Evolutionary conservation across 2,113 vertebrate genomes (phyloP), one percentile per base, ranked within the genome.

Genomic region (Dicaeum eximium): DNA sequence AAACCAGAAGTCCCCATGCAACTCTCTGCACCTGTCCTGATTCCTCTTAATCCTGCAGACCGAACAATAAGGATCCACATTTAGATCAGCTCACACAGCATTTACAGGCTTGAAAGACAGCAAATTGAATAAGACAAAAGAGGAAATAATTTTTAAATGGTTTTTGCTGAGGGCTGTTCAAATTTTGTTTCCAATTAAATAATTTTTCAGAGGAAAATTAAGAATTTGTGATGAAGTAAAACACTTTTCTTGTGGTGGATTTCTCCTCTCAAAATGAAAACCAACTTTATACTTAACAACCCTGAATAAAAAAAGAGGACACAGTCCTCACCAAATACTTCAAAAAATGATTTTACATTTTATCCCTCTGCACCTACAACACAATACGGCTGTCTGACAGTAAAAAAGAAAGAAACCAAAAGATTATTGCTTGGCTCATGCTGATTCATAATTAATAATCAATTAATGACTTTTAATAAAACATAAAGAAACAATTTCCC

Each of bases 31-130:
- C 89, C 87, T 97, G 96, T 95, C 94, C 75, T 88, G 92, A 94
- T 92, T 95, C 82, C 92, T 96, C 95, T 96, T 88, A 95, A 95
- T 94, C 92, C 82, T 66, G 40, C 75, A 95, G 86, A 95, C 65
- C 86, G 90, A 96, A 96, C 61, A 93, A 93, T 90, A 90, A 86
- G 69, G 58, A 78, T 82, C 74, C 56, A 73, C 88, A 71, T 93
- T 94, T 94, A 94, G 79, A 90, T 88, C 75, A 91, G 40, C 60
- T 90, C 93, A 91, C 51, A 74, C 13, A 77, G 62, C 50, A 75
- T 85, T 87, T 92, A 78, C 15, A 77, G 72, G 37, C 48, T 83
- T 79, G 72, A 86, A 91, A 88, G 61, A 69, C 31, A 71, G 42
- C 27, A 74, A 86, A 88, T 30, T 92, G 58, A 69, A 7, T 42